phyloP scores from a whole-genome alignment of 1,140 invertebrate species.

The Drosophila dunni region DNA sequence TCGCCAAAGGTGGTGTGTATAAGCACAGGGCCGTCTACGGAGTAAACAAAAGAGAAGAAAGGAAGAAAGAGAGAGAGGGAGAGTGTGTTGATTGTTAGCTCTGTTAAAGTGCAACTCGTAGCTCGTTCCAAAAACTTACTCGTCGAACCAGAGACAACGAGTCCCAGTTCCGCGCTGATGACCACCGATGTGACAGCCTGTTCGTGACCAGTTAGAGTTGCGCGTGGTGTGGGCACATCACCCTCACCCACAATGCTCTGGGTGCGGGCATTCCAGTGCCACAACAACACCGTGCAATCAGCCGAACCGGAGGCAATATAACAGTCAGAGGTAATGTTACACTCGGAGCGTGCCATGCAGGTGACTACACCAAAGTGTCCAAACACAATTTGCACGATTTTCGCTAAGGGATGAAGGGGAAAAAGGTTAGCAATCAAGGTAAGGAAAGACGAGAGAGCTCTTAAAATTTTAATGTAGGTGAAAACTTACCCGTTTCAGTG shows the following conservation, averaged over 20 bases:
- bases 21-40: conserved; percentile 95
- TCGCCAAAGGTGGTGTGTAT: conserved; percentile 99
- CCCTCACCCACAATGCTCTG: conserved; percentile 98
- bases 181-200: conserved; percentile 97
- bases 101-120: background rate
- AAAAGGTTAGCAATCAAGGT: background rate
- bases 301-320: conserved; percentile 99
- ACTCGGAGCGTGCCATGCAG: conserved; percentile 97
- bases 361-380: conserved; percentile 99
- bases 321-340: conserved; percentile 99
- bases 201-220: conserved; percentile 98
- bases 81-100: background rate
- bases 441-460: no score
- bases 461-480: background rate
- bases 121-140: conserved; percentile 85
- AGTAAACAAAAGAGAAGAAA: background rate
- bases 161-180: conserved; percentile 98
- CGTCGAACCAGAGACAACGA: conserved; percentile 97
- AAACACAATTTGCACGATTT: conserved; percentile 99
- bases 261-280: conserved; percentile 99
- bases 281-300: conserved; percentile 98
- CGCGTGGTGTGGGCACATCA: conserved; percentile 96
- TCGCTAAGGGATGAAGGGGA: conserved; percentile 88
- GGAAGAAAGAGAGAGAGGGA: background rate
- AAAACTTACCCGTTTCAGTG: conserved; percentile 95